Conservation (phyloP, 2,797 vertebrate species). For the Novumbra hubbsi region DNA sequence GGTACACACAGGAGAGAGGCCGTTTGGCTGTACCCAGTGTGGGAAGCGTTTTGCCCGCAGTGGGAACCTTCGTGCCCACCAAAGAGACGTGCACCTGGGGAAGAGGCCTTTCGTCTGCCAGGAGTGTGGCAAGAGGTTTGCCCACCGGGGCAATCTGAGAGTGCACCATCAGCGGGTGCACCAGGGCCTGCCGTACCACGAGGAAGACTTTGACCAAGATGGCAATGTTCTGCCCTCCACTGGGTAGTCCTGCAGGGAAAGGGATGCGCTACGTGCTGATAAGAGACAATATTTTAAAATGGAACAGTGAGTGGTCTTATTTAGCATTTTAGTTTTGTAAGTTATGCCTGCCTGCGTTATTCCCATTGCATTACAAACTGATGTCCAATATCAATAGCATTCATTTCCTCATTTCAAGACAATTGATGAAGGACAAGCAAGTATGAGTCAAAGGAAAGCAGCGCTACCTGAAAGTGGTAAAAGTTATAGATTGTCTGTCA, state of each 20-base stretch:
- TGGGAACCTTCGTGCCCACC: slow-evolving; percentile 72
- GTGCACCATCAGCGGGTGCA: slow-evolving; percentile 75
- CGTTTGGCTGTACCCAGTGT: slow-evolving; percentile 70
- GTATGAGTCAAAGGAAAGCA: neutral
- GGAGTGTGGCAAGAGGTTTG: slow-evolving; percentile 73
- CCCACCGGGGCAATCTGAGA: slow-evolving; percentile 71
- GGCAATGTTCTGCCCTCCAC: slow-evolving; percentile 34
- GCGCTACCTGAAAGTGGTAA: neutral
- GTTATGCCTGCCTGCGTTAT: neutral
- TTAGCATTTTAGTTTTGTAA: neutral
- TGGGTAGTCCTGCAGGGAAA: neutral
- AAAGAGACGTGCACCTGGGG: slow-evolving; percentile 75
- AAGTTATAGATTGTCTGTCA: neutral
- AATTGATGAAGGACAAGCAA: neutral
- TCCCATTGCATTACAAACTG: neutral
- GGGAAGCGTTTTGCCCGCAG: slow-evolving; percentile 74
- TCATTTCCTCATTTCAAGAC: neutral
- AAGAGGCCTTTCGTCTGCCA: slow-evolving; percentile 72
- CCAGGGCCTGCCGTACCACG: slow-evolving; percentile 67
- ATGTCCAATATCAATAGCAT: neutral
- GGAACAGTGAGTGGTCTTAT: neutral
- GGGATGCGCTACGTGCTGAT: neutral
- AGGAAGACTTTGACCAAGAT: slow-evolving; percentile 61
- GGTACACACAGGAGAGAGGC: slow-evolving; percentile 72
- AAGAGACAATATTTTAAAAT: neutral